A percentile compares a stretch with the other conserved stretches of the same genome.
Evolutionary conservation across 1,140 invertebrate species (phyloP).

Genomic region (Monochamus saltuarius): DNA sequence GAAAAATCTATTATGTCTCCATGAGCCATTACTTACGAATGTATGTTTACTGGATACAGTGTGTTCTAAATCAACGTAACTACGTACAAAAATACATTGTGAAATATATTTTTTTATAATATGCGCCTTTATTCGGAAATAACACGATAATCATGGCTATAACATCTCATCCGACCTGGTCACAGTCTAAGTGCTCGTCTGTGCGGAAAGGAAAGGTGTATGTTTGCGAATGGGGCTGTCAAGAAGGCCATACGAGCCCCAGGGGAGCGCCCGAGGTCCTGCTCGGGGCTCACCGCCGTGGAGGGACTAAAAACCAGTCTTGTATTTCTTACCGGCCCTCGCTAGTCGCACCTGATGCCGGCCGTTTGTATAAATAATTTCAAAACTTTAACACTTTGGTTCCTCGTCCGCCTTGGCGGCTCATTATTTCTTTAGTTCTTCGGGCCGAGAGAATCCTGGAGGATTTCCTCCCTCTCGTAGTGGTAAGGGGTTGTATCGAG

Average conservation of each 20-base stretch:
- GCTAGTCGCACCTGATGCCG: constrained; percentile 28
- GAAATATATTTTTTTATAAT: too few relatives aligned
- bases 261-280: constrained; percentile 33
- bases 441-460: constrained; percentile 4
- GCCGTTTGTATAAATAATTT: constrained; percentile 44
- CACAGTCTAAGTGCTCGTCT: constrained; percentile 11
- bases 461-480: not conserved
- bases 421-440: too few relatives aligned
- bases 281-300: constrained; percentile 29
- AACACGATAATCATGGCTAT: too few relatives aligned
- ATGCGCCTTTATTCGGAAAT: too few relatives aligned
- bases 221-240: constrained; percentile 48
- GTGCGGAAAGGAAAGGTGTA: constrained; percentile 41
- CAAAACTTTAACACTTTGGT: constrained; percentile 15
- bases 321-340: constrained; percentile 5
- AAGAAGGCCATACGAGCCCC: constrained; percentile 41
- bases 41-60: too few relatives aligned
- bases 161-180: not conserved
- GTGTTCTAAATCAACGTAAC: too few relatives aligned
- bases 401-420: too few relatives aligned
- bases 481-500: too few relatives aligned
- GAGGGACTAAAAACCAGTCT: constrained; percentile 23
- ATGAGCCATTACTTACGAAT: too few relatives aligned
- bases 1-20: too few relatives aligned
- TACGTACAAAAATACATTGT: too few relatives aligned